These are phyloP conservation scores for Cariama cristata DNA, from an alignment of 2,113 vertebrate genomes.

Conservation along the genomic window DNA sequence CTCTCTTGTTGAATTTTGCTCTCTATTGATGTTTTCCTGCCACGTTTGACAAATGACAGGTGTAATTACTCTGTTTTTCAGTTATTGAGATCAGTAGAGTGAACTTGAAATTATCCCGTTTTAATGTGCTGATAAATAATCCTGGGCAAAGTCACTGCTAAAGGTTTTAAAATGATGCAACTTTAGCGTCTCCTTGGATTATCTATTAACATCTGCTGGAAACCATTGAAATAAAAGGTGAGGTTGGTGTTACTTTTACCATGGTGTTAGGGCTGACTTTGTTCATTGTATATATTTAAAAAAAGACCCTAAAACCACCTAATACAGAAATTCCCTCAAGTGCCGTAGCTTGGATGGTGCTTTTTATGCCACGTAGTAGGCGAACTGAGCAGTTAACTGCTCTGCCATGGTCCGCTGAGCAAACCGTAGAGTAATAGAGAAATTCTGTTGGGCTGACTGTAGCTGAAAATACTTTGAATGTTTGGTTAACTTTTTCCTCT, in stretches of 20 bases:
- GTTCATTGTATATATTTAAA: neutral
- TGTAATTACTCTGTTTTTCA: neutral
- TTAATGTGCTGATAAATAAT: neutral
- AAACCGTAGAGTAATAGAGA: neutral
- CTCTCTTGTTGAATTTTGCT: neutral
- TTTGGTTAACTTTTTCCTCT: conserved; percentile 5
- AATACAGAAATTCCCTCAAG: neutral
- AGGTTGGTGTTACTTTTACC: neutral
- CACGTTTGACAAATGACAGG: neutral
- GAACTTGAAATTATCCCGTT: neutral
- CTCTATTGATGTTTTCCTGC: neutral
- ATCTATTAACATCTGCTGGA: neutral
- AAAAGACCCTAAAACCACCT: neutral
- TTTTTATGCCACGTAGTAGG: neutral
- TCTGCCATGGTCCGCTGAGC: neutral
- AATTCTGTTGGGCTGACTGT: neutral
- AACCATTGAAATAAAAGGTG: neutral
- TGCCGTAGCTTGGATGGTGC: neutral
- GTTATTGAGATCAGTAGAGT: neutral
- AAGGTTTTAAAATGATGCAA: neutral
- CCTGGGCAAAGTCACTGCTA: neutral
- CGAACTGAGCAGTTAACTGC: neutral
- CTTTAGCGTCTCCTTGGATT: neutral
- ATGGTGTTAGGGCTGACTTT: neutral
- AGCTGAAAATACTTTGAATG: neutral